Conservation (phyloP, 2,888 invertebrate species). For the Drosophila phalerata region DNA sequence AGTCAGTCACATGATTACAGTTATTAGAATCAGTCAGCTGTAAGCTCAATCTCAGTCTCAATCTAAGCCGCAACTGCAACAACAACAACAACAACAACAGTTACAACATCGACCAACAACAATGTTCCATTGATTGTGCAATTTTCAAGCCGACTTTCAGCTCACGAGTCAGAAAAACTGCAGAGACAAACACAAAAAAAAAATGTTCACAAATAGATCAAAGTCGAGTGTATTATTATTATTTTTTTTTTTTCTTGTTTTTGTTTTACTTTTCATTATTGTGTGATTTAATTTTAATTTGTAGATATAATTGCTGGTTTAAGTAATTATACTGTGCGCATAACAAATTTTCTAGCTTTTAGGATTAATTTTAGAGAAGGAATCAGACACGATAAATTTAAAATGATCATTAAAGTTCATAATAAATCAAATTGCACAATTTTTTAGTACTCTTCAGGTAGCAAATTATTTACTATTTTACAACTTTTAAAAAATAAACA, state of each 20-base stretch:
- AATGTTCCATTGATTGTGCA: constrained; percentile 15
- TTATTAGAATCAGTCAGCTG: constrained; percentile 10
- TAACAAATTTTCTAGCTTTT: background rate
- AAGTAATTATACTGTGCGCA: background rate
- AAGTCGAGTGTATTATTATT: background rate
- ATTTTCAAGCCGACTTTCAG: background rate
- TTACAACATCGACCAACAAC: background rate
- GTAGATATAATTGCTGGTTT: background rate
- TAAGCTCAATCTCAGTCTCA: constrained; percentile 12
- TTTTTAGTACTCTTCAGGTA: too few relatives aligned
- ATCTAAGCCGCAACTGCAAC: constrained; percentile 10
- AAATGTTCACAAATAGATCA: constrained; percentile 2
- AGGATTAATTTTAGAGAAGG: background rate
- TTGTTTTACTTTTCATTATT: background rate
- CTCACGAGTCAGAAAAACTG: constrained; percentile 5
- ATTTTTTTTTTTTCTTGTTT: too few relatives aligned
- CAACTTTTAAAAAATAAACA: too few relatives aligned
- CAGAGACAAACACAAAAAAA: constrained; percentile 1
- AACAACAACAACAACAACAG: background rate
- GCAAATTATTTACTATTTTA: too few relatives aligned
- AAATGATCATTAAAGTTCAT: background rate
- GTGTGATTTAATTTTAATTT: background rate
- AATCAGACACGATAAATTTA: background rate
- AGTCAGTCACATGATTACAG: constrained; percentile 18
- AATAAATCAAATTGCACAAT: background rate